Evolutionary conservation across 2,888 invertebrate genomes (phyloP), one percentile per base, ranked within the genome.

Genomic region (Idaea biselata): DNA sequence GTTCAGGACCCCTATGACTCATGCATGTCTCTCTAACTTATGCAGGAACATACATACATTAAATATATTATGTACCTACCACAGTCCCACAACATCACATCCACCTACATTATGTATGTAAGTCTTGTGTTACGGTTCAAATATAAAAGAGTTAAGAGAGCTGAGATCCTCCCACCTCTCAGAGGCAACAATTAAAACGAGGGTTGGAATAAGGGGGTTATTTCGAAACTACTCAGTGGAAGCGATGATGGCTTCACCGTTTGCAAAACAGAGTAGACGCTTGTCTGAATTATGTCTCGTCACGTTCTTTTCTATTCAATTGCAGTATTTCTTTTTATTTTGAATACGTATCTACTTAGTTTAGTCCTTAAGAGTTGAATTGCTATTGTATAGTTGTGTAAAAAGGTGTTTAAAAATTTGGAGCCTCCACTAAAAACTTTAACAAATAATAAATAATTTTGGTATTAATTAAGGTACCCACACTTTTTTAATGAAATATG

Each of bases 161-260:
- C 79, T 80, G 73, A 82, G 89, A 84, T 84, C 88, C 90, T 85
- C 90, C 90, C 88, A 90, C 88, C 89, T 85, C 88, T 89, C 84
- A 88, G 79, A 71, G 76, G 84, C 85, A 83, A 90, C 91, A 91
- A 91, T 92, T 91, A 91, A 91, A 88, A 86, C 86, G 81, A 88
- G 87, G 82, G 82, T 75, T 70, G 75, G 78, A 82, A 76, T 69
- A 79, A 81, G 80, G 82, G 84, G 80, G 85, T 79, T 62, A 62
- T 60, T 65, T 58, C 63, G 66, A 63, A 86, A 86, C 87, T 87
- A 88, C 88, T 89, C 79, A 91, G 91, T 89, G 87, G 85, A 85
- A 83, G 78, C 81, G 76, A 87, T 85, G 84, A 85, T 80, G 79
- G 75, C 73, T 80, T 78, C 76, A 71, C 65, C 73, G 66, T 65